Conservation (phyloP, 2,113 vertebrate genomes). For the Chlorodrepanis virens region DNA sequence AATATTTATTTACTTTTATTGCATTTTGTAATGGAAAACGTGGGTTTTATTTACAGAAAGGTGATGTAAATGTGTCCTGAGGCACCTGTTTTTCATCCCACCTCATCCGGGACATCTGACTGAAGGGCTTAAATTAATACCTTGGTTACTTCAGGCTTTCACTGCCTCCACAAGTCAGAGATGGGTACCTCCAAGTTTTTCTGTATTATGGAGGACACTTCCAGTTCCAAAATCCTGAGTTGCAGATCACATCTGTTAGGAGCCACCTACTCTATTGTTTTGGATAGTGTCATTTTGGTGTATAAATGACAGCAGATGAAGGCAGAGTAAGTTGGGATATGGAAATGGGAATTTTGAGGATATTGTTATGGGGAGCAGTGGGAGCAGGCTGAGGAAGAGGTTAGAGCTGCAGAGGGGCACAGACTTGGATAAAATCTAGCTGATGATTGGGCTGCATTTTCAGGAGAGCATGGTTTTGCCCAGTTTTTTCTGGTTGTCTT, state of each 20-base stretch:
- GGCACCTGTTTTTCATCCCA: not conserved
- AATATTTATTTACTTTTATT: slow-evolving; percentile 31
- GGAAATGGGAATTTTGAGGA: not conserved
- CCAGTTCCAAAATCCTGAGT: not conserved
- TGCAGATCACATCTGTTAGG: no score
- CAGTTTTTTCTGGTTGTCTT: not conserved
- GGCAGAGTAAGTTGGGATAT: not conserved
- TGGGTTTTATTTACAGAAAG: slow-evolving; percentile 3
- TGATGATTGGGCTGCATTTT: not conserved
- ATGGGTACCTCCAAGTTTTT: not conserved
- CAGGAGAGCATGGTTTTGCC: not conserved
- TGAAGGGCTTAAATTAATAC: not conserved
- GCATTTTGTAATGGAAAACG: not conserved
- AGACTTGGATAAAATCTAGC: not conserved
- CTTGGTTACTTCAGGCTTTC: not conserved
- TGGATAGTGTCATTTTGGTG: not conserved
- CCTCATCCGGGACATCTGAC: not conserved
- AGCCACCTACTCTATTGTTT: not conserved
- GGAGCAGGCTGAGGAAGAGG: not conserved
- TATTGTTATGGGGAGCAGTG: fast-evolving
- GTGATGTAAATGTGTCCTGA: not conserved
- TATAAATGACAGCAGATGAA: not conserved
- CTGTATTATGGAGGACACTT: not conserved
- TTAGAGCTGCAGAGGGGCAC: not conserved
- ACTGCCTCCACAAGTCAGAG: not conserved